Conservation (phyloP, 2,888 invertebrate species). For the Thymelicus acteon region DNA sequence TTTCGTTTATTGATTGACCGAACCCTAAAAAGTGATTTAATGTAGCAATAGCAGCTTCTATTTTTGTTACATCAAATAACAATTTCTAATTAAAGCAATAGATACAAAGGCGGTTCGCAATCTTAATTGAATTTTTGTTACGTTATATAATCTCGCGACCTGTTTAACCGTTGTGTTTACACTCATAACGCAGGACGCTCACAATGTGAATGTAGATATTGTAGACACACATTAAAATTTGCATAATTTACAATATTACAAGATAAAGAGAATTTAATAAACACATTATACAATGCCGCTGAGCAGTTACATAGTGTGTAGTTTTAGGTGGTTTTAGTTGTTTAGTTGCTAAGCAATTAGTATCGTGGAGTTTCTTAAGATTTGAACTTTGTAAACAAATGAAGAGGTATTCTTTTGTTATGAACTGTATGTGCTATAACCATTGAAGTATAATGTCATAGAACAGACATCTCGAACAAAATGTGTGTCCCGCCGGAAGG, state of each 20-base stretch:
- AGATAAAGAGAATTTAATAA: not conserved
- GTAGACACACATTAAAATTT: conserved; percentile 3
- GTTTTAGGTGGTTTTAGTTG: too few species aligned
- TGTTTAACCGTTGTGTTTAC: too few species aligned
- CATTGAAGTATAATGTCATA: too few species aligned
- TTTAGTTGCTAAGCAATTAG: too few species aligned
- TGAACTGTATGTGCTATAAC: too few species aligned
- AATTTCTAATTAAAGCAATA: conserved; percentile 8
- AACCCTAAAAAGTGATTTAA: not conserved
- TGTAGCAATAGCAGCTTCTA: not conserved
- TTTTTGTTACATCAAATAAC: not conserved
- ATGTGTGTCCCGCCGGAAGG: too few species aligned
- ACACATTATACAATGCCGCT: not conserved
- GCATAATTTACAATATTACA: conserved; percentile 4
- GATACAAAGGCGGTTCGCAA: conserved; percentile 1
- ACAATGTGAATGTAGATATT: too few species aligned
- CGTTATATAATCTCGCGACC: not conserved
- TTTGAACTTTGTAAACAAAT: too few species aligned
- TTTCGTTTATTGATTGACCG: not conserved
- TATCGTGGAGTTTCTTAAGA: too few species aligned
- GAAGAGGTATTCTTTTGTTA: too few species aligned
- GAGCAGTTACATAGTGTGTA: not conserved
- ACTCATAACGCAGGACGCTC: too few species aligned
- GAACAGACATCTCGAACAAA: too few species aligned
- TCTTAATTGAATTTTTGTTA: conserved; percentile 6